Percentiles rank a stretch among this genome's conserved stretches.
These are phyloP conservation scores for Ictidomys tridecemlineatus DNA, from an alignment of 2,113 vertebrate genomes.

Conservation along the genomic window DNA sequence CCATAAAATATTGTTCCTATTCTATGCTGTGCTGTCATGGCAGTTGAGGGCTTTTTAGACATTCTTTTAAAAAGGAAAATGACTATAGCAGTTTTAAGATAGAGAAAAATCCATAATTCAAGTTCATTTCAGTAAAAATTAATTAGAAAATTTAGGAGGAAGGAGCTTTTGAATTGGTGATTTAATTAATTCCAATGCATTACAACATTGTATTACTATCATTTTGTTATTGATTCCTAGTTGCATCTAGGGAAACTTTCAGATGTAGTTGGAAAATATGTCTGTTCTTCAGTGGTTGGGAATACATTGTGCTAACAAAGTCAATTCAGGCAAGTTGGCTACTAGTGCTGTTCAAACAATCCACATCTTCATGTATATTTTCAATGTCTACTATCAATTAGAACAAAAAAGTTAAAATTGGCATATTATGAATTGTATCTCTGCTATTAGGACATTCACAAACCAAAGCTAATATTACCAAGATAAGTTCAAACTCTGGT, in stretches of 20 bases:
- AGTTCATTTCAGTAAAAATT: background rate
- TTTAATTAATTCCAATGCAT: background rate
- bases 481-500: background rate
- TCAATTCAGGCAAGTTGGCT: background rate
- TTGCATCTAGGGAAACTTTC: background rate
- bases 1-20: background rate
- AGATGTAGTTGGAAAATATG: background rate
- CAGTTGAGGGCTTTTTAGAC: background rate
- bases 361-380: background rate
- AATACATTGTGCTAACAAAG: background rate
- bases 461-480: background rate
- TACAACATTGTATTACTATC: background rate
- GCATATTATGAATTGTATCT: background rate
- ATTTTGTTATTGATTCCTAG: background rate
- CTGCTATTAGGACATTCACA: background rate
- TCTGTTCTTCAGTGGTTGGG: background rate
- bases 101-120: background rate
- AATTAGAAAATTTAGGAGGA: background rate
- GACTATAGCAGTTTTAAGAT: accelerated
- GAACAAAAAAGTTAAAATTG: background rate
- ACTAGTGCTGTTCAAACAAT: background rate
- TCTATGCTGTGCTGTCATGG: background rate
- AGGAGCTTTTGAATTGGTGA: background rate
- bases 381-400: background rate
- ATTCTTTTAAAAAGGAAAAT: background rate